A percentile compares a stretch with the other conserved stretches of the same genome.
Evolutionary conservation across 2,888 invertebrate species (phyloP).

Genomic region (Chloroclysta siterata): DNA sequence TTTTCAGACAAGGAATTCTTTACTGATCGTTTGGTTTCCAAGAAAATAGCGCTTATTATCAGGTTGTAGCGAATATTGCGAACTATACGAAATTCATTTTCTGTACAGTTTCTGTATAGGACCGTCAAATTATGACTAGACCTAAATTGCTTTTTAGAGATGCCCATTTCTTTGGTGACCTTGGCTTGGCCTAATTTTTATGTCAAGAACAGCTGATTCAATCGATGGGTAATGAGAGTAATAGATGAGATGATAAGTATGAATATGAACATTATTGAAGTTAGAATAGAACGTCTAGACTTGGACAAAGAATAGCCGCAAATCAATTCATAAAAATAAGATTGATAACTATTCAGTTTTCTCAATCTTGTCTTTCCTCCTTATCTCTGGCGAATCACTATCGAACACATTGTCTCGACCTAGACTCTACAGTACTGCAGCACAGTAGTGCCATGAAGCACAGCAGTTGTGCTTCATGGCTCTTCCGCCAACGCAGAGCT

Average conservation of each 20-base stretch:
- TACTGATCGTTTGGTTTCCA: constrained; percentile 16
- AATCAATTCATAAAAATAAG: neutral
- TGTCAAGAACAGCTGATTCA: constrained; percentile 36
- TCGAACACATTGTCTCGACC: neutral
- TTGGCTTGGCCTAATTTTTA: constrained; percentile 35
- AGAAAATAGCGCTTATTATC: neutral
- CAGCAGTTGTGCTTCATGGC: no score
- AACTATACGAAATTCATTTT: constrained; percentile 30
- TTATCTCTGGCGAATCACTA: neutral
- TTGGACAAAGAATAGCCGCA: constrained; percentile 7
- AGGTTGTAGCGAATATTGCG: constrained; percentile 21
- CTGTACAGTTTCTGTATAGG: constrained; percentile 31
- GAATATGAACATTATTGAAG: constrained; percentile 15
- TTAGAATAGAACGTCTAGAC: constrained; percentile 25
- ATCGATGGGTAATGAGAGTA: constrained; percentile 33
- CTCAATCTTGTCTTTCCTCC: neutral
- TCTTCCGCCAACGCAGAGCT: neutral
- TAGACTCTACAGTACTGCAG: neutral
- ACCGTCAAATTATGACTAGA: constrained; percentile 33
- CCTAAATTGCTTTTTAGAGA: constrained; percentile 34
- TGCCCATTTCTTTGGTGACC: constrained; percentile 35
- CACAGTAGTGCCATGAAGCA: no score
- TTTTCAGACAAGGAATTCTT: constrained; percentile 2
- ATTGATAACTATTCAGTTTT: neutral
- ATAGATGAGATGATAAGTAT: constrained; percentile 19